A percentile compares a stretch with the other conserved stretches of the same genome.
Evolutionary conservation across 2,888 invertebrate genomes (phyloP).

Genomic region (Ecliptopera silaceata): DNA sequence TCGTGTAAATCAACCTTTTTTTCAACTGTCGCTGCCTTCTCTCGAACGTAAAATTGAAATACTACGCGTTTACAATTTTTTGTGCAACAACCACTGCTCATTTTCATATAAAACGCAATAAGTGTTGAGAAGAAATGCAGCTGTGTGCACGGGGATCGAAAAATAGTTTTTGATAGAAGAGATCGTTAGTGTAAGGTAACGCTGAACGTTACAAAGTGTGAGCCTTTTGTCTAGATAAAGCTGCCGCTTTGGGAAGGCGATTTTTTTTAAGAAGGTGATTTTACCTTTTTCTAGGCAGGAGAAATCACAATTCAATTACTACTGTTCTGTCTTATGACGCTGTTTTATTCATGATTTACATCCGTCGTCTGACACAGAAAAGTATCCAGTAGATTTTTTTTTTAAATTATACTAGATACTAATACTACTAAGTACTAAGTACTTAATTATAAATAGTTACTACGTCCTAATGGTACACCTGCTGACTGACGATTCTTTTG

Average conservation of each 20-base stretch:
- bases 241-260: constrained; percentile 46
- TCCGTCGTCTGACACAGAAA: too few species aligned
- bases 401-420: too few species aligned
- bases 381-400: too few species aligned
- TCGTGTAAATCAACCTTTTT: constrained; percentile 70
- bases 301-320: too few species aligned
- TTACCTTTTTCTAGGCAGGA: too few species aligned
- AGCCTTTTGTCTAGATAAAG: constrained; percentile 78
- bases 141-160: constrained; percentile 47
- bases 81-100: constrained; percentile 43
- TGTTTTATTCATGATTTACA: too few species aligned
- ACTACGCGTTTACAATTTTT: constrained; percentile 46
- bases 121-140: constrained; percentile 23
- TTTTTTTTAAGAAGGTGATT: constrained; percentile 11
- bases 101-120: constrained; percentile 6
- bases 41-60: constrained; percentile 47
- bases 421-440: too few species aligned
- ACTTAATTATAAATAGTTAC: too few species aligned
- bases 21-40: constrained; percentile 52
- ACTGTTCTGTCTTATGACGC: too few species aligned
- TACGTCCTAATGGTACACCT: too few species aligned
- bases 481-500: too few species aligned
- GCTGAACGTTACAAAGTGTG: constrained; percentile 81
- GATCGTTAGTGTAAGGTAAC: constrained; percentile 60
- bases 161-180: constrained; percentile 41